Conservation (phyloP, 2,113 vertebrate species). For the Syngnathus floridae region DNA sequence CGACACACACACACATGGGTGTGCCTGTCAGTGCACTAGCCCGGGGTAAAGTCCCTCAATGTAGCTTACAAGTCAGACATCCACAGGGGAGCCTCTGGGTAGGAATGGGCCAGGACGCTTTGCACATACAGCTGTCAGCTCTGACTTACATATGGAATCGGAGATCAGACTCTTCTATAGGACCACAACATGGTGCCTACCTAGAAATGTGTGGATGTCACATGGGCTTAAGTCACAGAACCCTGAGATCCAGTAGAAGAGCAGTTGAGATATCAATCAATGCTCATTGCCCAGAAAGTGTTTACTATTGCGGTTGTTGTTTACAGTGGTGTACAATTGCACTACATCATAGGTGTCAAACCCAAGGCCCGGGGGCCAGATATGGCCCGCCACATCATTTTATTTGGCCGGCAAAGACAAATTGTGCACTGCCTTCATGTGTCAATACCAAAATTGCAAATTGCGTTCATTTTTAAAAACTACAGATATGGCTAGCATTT, state of each 20-base stretch:
- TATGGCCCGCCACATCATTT: too few species aligned
- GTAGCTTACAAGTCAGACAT: conserved; percentile 43
- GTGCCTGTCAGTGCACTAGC: conserved; percentile 45
- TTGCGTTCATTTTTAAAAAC: too few species aligned
- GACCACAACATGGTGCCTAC: not conserved
- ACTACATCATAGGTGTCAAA: not conserved
- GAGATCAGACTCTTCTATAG: conserved; percentile 1
- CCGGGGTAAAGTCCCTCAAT: conserved; percentile 42
- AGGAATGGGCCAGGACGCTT: conserved; percentile 31
- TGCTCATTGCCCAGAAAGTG: not conserved
- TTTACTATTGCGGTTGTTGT: not conserved
- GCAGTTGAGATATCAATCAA: not conserved
- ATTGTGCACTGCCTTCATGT: too few species aligned
- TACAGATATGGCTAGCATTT: too few species aligned
- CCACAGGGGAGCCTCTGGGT: conserved; percentile 31
- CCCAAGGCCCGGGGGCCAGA: too few species aligned
- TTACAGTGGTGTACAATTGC: not conserved
- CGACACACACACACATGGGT: conserved; percentile 30
- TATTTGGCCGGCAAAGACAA: too few species aligned
- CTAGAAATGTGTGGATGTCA: not conserved
- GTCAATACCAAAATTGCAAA: too few species aligned
- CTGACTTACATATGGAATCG: conserved; percentile 7
- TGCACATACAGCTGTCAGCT: conserved; percentile 53
- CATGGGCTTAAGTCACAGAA: not conserved
- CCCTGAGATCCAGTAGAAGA: not conserved